A percentile compares a stretch with the other conserved stretches of the same genome.
phyloP scores from a whole-genome alignment of 30 jellyfish, hydroid and myxozoan species.

The Turritopsis dohrnii region DNA sequence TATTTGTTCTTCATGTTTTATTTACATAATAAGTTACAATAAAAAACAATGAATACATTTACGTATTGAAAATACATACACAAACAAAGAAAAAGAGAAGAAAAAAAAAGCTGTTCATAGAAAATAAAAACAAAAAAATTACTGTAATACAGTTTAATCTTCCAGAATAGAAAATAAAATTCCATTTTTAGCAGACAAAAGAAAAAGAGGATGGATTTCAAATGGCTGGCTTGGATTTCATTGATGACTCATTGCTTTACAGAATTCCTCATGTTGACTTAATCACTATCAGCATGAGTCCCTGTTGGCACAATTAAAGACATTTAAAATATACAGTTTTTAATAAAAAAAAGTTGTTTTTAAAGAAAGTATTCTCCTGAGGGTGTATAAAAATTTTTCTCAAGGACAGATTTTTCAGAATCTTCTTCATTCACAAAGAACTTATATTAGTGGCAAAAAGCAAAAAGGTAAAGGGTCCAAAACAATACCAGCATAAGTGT shows the following conservation, averaged over 20 bases:
- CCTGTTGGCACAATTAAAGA: no score
- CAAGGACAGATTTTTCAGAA: no score
- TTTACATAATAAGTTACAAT: background rate
- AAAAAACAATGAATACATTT: background rate
- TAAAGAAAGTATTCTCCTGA: no score
- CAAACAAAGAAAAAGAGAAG: background rate
- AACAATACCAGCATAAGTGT: no score
- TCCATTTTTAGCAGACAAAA: background rate
- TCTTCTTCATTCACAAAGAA: no score
- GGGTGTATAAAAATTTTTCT: no score
- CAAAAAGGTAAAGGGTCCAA: no score
- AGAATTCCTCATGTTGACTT: background rate
- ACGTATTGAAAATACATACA: background rate
- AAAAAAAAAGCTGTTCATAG: background rate
- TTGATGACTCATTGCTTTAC: background rate
- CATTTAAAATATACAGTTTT: no score
- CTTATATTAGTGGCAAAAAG: no score
- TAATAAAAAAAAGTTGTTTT: no score
- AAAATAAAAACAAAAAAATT: background rate
- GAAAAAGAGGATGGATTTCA: background rate
- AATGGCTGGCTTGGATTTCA: background rate
- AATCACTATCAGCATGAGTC: background rate
- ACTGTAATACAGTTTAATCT: background rate
- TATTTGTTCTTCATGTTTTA: background rate
- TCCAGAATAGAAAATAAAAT: background rate